phyloP scores from a whole-genome alignment of 1,140 invertebrate species.

The Araneus ventricosus region DNA sequence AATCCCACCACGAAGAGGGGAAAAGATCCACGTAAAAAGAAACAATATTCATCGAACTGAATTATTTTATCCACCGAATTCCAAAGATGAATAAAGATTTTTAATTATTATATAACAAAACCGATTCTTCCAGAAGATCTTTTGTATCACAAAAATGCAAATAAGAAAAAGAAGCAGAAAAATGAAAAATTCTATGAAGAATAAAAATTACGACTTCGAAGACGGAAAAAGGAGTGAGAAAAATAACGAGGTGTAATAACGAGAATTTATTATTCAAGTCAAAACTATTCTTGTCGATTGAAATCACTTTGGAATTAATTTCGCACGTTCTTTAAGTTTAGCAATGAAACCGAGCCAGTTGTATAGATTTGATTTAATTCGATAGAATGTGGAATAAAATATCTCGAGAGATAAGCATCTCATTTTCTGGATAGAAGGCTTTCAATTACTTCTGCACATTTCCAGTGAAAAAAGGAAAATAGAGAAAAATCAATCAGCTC shows the following conservation, averaged over 20 bases:
- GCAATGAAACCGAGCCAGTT: background rate
- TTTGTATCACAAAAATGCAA: background rate
- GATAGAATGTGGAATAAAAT: too few species aligned
- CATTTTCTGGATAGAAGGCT: too few species aligned
- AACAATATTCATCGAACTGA: too few species aligned
- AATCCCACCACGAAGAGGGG: too few species aligned
- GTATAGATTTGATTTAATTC: background rate
- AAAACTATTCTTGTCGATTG: background rate
- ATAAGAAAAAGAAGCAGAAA: background rate
- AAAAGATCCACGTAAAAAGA: too few species aligned
- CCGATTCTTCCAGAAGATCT: too few species aligned
- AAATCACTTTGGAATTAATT: background rate
- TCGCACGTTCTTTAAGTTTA: background rate
- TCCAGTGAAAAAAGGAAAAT: too few species aligned
- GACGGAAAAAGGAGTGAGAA: too few species aligned
- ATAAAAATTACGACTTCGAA: background rate
- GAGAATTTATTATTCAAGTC: constrained; percentile 12
- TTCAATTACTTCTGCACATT: too few species aligned
- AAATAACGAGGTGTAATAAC: background rate
- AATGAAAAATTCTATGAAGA: background rate
- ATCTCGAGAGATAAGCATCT: too few species aligned
- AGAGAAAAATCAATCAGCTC: too few species aligned
- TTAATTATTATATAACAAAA: background rate
- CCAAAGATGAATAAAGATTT: background rate
- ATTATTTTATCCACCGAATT: too few species aligned